Conservation (phyloP, 2,797 vertebrate genomes). For the Hydrolagus colliei region DNA sequence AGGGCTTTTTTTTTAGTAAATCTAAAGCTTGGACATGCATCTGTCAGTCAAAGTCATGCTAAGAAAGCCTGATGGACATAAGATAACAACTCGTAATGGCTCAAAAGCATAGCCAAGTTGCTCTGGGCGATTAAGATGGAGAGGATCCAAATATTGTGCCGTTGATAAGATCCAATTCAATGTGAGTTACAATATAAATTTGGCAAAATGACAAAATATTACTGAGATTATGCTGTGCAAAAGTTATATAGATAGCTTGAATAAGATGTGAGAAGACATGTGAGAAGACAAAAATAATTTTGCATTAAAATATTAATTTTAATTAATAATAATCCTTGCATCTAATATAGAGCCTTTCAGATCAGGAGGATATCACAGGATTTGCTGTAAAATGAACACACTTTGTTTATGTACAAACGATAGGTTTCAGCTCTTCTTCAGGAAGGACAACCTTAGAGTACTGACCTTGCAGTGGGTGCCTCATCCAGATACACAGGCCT, state of each 20-base stretch:
- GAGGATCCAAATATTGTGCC: not conserved
- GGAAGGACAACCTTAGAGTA: not conserved
- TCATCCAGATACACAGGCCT: too few species aligned
- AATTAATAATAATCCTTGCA: too few species aligned
- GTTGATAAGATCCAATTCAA: not conserved
- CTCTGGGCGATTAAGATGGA: not conserved
- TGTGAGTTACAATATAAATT: not conserved
- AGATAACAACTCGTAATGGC: slow-evolving; percentile 9
- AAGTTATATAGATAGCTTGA: not conserved
- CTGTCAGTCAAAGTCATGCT: not conserved
- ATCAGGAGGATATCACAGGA: too few species aligned
- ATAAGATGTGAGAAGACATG: not conserved
- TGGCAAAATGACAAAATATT: not conserved
- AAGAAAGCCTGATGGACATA: not conserved
- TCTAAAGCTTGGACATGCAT: not conserved
- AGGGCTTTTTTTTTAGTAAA: not conserved
- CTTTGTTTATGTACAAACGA: not conserved
- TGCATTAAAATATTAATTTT: too few species aligned
- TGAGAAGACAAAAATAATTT: not conserved
- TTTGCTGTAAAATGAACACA: not conserved
- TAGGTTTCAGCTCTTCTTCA: not conserved
- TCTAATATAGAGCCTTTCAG: too few species aligned
- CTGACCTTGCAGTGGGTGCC: not conserved
- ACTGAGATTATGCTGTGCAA: not conserved
- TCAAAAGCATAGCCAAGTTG: not conserved